phyloP scores from a whole-genome alignment of 1,140 invertebrate species.

The Drosophila yakuba region DNA sequence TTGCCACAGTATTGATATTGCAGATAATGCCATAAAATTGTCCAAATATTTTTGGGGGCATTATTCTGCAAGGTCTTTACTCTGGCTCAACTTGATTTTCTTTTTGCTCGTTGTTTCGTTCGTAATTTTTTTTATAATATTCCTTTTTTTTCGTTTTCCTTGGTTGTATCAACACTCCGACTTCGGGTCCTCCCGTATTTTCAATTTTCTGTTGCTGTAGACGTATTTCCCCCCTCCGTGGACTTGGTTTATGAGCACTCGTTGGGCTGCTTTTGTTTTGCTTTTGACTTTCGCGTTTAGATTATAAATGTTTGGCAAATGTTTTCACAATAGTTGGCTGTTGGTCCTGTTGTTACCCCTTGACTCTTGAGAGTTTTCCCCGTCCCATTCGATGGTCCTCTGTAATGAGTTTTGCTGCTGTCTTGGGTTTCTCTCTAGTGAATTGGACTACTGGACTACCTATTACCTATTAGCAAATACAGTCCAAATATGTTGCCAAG shows the following conservation, averaged over 20 bases:
- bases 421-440: slow-evolving; percentile 42
- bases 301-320: slow-evolving; percentile 75
- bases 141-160: slow-evolving; percentile 24
- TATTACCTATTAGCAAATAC: slow-evolving; percentile 18
- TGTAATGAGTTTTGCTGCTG: slow-evolving; percentile 57
- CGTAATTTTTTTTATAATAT: slow-evolving; percentile 40
- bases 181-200: slow-evolving; percentile 38
- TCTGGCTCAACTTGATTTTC: slow-evolving; percentile 38
- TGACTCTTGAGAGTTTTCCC: not conserved
- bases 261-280: slow-evolving; percentile 63
- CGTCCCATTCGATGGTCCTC: not conserved
- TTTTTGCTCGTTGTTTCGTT: slow-evolving; percentile 9
- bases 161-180: slow-evolving; percentile 15
- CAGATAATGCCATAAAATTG: slow-evolving; percentile 75
- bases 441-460: slow-evolving; percentile 6
- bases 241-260: slow-evolving; percentile 53
- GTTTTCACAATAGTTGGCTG: slow-evolving; percentile 61
- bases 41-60: slow-evolving; percentile 64
- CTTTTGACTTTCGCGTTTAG: slow-evolving; percentile 68
- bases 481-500: slow-evolving; percentile 22
- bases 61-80: slow-evolving; percentile 58
- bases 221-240: slow-evolving; percentile 3
- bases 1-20: slow-evolving; percentile 58
- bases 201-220: slow-evolving; percentile 54
- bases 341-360: slow-evolving; percentile 31